Percentiles rank a stretch among this genome's conserved stretches.
Conservation (phyloP, 2,113 vertebrate genomes). For the Coptodon bakossiorum region DNA sequence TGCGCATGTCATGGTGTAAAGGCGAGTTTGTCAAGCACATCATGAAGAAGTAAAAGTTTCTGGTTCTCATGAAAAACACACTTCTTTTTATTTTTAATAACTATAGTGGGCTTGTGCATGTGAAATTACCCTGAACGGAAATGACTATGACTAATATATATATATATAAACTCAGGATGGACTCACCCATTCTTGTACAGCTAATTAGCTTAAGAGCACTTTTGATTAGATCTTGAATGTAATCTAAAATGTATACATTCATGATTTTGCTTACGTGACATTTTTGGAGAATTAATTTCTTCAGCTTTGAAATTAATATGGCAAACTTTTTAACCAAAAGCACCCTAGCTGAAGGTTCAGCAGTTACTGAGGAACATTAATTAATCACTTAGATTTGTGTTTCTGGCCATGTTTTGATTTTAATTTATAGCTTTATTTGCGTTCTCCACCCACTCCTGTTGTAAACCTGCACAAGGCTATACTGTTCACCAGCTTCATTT, state of each 20-base stretch:
- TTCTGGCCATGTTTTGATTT: not conserved
- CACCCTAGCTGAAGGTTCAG: not conserved
- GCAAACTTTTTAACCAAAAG: not conserved
- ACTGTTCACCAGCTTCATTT: not conserved
- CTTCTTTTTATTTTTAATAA: not conserved
- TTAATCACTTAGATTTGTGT: not conserved
- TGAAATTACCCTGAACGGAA: conserved; percentile 5
- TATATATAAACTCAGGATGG: not conserved
- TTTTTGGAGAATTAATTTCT: not conserved
- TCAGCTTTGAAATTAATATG: not conserved
- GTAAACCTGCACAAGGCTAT: not conserved
- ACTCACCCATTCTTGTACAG: not conserved
- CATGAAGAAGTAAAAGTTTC: not conserved
- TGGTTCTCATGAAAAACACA: not conserved
- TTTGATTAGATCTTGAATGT: not conserved
- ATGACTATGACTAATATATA: not conserved
- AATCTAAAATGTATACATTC: not conserved
- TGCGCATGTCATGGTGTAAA: not conserved
- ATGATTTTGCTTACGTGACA: not conserved
- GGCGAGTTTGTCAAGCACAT: not conserved
- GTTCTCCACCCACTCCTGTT: not conserved
- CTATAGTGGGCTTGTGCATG: not conserved
- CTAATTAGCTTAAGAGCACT: not conserved
- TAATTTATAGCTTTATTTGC: not conserved
- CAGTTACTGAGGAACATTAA: not conserved